Evolutionary conservation across 2,113 vertebrate genomes (phyloP).

Genomic region (Elachura formosa): DNA sequence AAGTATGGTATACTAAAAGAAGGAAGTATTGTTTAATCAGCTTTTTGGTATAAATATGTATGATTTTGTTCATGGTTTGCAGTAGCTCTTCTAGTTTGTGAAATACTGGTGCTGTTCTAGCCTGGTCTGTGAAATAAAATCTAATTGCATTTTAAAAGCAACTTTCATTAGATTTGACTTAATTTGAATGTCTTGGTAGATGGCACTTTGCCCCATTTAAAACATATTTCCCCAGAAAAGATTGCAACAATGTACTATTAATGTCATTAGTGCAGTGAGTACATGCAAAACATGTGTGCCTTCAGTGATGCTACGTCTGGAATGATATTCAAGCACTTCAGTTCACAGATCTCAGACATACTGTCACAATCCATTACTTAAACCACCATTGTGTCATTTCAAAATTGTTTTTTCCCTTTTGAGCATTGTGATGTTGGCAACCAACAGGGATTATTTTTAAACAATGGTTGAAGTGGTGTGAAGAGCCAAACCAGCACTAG

Average conservation of each 20-base stretch:
- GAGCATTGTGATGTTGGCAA: slow-evolving; percentile 19
- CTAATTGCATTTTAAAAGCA: not conserved
- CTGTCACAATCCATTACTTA: slow-evolving; percentile 4
- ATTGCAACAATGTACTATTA: not conserved
- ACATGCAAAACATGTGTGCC: not conserved
- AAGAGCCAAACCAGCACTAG: not conserved
- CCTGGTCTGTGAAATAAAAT: not conserved
- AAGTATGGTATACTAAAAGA: not conserved
- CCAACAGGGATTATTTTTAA: slow-evolving; percentile 9
- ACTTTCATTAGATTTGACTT: not conserved
- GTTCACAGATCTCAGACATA: slow-evolving; percentile 9
- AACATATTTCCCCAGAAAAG: not conserved
- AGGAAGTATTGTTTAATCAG: not conserved
- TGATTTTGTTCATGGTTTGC: not conserved
- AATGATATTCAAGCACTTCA: not conserved
- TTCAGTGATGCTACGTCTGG: not conserved
- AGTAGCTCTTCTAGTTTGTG: not conserved
- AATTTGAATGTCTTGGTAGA: not conserved
- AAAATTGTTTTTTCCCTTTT: not conserved
- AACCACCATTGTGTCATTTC: not conserved
- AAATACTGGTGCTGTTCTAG: not conserved
- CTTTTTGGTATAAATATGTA: not conserved
- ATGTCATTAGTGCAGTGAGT: not conserved
- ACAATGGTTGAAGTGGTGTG: not conserved
- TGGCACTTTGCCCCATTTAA: not conserved